Evolutionary conservation across 2,888 invertebrate species (phyloP), one percentile per base, ranked within the genome.

Genomic region (Pandemis heparana): DNA sequence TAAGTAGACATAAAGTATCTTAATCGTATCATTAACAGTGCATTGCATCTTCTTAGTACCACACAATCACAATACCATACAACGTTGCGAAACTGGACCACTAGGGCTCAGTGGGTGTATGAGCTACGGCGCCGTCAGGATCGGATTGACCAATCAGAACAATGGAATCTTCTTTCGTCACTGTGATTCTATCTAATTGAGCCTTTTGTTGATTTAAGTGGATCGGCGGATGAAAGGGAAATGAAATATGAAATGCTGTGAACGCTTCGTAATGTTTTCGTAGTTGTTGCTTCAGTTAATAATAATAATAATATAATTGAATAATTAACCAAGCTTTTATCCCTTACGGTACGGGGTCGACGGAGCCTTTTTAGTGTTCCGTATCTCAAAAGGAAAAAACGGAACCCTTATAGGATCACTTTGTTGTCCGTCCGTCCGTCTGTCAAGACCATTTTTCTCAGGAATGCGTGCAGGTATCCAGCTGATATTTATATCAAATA

Each of bases 121-220:
- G 65, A 65, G 38, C 48, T 5, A 23, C 16, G 62, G 61, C 38
- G 63, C 63, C 14, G 23, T n/a, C 65, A 65, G 65, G 65, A 65
- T 38, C 51, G 53, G 70, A 63, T 70, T 63, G 70, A 70, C 63
- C 70, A 70, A 70, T 70, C 70, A 41, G 53, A 70, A 70, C 70
- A 70, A 70, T 71, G 39, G 70, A 14, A 53, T 66, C 66, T 65
- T 71, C 53, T 71, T 71, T 71, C 71, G 18, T 23, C 71, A 60
- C 59, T 41, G 18, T 4, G 23, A 38, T 61, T 65, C 64, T 18
- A 70, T 38, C 71, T 71, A 71, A 71, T 71, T 71, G 71, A 39
- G 71, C 64, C 71, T 71, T 69, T 71, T 71, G 71, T 71, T 70
- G 70, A 53, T 43, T 38, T 56, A 70, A 70, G 70, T 63, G 70